Percentiles rank a stretch among this genome's conserved stretches.
These are phyloP conservation scores for Bagarius yarrelli DNA, from an alignment of 2,113 vertebrate genomes.

Conservation along the genomic window DNA sequence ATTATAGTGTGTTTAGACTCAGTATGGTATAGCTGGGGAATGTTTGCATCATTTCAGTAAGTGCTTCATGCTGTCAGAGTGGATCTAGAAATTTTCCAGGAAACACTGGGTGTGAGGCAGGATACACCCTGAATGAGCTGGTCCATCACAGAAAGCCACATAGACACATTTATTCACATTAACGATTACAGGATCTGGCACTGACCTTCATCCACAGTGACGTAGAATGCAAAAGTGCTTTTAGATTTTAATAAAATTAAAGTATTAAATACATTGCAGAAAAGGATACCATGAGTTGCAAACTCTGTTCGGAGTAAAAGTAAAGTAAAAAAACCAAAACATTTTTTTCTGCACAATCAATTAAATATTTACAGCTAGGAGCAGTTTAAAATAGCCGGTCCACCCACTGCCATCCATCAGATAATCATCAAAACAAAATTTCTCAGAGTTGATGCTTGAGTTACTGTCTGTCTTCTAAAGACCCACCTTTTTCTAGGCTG, in stretches of 20 bases:
- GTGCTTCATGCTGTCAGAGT: not conserved
- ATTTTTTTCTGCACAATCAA: not conserved
- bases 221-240: too few species aligned
- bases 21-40: not conserved
- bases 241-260: too few species aligned
- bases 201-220: too few species aligned
- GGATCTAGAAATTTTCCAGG: not conserved
- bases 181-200: too few species aligned
- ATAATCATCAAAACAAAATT: not conserved
- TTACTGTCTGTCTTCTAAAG: too few species aligned
- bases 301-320: too few species aligned
- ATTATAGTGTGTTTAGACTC: not conserved
- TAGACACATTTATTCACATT: not conserved
- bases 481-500: too few species aligned
- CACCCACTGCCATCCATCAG: not conserved
- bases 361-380: too few species aligned
- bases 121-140: not conserved
- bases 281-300: too few species aligned
- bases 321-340: too few species aligned
- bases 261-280: too few species aligned
- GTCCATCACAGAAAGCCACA: not conserved
- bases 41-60: not conserved
- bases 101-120: not conserved
- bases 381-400: not conserved
- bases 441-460: too few species aligned